phyloP scores from a whole-genome alignment of 2,113 vertebrate species.

The Microtus montanus region DNA sequence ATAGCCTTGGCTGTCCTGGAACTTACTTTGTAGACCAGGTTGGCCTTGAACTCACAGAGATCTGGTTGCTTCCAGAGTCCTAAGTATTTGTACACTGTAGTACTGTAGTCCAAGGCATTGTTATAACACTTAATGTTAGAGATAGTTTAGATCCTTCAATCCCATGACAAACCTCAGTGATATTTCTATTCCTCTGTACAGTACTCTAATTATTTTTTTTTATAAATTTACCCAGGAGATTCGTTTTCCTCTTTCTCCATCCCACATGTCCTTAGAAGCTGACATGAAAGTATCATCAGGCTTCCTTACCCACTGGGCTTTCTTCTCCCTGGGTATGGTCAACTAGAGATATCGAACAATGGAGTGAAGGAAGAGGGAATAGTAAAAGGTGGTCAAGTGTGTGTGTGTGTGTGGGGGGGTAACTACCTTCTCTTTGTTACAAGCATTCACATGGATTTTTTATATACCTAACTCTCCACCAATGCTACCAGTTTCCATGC shows the following conservation, averaged over 20 bases:
- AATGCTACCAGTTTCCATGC: background rate
- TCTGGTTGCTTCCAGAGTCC: too few species aligned
- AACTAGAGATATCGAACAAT: background rate
- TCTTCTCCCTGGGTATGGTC: background rate
- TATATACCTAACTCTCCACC: background rate
- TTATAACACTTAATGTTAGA: background rate
- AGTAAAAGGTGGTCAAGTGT: background rate
- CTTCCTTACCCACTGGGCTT: background rate
- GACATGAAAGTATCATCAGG: background rate
- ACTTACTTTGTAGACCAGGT: too few species aligned
- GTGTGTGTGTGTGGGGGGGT: too few species aligned
- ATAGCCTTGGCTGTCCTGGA: too few species aligned
- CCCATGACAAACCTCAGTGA: background rate
- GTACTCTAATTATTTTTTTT: background rate
- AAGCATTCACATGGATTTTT: background rate
- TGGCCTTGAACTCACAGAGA: too few species aligned
- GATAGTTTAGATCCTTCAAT: background rate
- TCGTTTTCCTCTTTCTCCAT: background rate
- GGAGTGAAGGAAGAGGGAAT: background rate
- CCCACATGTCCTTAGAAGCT: background rate
- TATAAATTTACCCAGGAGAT: background rate
- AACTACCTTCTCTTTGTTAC: background rate
- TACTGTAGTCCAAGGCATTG: background rate
- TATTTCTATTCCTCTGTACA: background rate
- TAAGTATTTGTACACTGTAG: background rate